Evolutionary conservation across 1,140 invertebrate genomes (phyloP).

Genomic region (Aleiodes sp.): DNA sequence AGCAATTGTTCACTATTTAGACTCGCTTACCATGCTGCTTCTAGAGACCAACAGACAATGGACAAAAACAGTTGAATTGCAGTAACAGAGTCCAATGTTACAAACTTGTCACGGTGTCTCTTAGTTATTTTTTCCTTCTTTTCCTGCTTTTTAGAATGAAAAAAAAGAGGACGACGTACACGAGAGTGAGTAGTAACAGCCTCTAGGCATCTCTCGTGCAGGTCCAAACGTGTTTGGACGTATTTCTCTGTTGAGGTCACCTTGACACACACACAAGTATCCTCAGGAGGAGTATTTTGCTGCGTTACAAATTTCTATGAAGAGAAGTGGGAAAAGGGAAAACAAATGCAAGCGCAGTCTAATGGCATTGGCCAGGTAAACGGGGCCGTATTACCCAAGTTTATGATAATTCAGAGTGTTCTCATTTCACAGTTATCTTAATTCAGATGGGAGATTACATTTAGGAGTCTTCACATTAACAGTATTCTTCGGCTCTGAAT

Average conservation of each 20-base stretch:
- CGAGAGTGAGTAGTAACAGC: too few species aligned
- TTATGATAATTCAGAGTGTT: conserved; percentile 32
- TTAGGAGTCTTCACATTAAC: not conserved
- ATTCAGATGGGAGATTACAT: conserved; percentile 15
- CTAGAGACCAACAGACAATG: not conserved
- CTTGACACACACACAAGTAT: not conserved
- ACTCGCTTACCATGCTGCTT: not conserved
- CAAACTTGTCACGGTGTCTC: not conserved
- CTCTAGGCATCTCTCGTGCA: not conserved
- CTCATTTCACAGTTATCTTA: conserved; percentile 32
- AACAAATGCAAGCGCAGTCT: conserved; percentile 21
- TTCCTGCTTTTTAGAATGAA: not conserved
- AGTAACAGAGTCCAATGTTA: conserved; percentile 4
- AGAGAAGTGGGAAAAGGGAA: not conserved
- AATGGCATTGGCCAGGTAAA: conserved; percentile 35
- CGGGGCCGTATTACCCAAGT: conserved; percentile 25
- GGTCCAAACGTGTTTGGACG: not conserved
- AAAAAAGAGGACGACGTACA: too few species aligned
- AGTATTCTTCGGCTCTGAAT: not conserved
- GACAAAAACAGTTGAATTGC: not conserved
- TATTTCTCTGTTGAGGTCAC: not conserved
- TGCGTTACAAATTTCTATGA: not conserved
- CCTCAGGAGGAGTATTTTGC: not conserved
- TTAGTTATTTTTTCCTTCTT: not conserved
- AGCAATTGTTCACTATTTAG: not conserved